A percentile compares a stretch with the other conserved stretches of the same genome.
phyloP scores from a whole-genome alignment of 2,797 vertebrate genomes.

The Cygnus olor region DNA sequence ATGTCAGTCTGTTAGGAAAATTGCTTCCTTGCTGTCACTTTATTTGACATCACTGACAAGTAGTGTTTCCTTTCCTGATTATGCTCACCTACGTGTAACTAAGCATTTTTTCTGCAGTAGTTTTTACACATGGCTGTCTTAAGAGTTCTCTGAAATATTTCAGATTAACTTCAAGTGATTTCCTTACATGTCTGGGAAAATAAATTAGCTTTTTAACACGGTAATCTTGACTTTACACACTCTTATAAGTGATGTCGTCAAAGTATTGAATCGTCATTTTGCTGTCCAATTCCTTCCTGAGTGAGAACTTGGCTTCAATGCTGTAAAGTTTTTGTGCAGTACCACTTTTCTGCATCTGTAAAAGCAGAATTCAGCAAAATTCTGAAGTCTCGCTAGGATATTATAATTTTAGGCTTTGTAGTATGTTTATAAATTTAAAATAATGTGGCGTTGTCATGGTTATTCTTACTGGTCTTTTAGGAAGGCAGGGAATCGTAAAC shows the following conservation, averaged over 20 bases:
- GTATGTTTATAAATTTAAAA: not conserved
- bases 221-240: not conserved
- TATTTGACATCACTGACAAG: slow-evolving; percentile 55
- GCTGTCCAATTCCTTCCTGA: not conserved
- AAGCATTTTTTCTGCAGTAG: not conserved
- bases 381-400: not conserved
- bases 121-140: slow-evolving; percentile 21
- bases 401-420: not conserved
- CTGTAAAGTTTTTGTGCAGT: not conserved
- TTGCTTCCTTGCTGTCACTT: slow-evolving; percentile 38
- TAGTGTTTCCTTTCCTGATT: slow-evolving; percentile 58
- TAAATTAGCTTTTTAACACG: not conserved
- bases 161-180: not conserved
- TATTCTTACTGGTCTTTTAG: not conserved
- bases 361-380: not conserved
- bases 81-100: not conserved
- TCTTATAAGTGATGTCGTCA: not conserved
- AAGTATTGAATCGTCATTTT: not conserved
- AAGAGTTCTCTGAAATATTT: not conserved
- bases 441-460: not conserved
- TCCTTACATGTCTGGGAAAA: not conserved
- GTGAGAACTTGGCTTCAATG: not conserved
- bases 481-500: not conserved
- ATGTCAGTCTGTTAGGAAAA: slow-evolving; percentile 19
- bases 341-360: not conserved